A percentile compares a stretch with the other conserved stretches of the same genome.
phyloP scores from a whole-genome alignment of 2,797 vertebrate species.

The Setipinna tenuifilis region DNA sequence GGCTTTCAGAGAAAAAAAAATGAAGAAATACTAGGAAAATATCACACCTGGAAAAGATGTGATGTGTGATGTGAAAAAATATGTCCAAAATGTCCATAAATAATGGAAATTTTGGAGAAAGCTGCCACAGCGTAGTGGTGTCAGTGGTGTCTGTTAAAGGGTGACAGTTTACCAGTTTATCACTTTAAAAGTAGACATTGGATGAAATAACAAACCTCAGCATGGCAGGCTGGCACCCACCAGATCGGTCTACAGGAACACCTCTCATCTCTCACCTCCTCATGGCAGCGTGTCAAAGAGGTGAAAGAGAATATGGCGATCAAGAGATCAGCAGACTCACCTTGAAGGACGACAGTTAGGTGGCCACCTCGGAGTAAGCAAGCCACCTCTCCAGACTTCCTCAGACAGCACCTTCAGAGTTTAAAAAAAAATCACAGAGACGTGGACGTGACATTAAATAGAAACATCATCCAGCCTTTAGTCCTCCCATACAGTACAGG shows the following conservation, averaged over 20 bases:
- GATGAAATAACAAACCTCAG: constrained; percentile 16
- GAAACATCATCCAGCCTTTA: not conserved
- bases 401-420: constrained; percentile 83
- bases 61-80: not conserved
- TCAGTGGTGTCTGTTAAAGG: not conserved
- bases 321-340: constrained; percentile 72
- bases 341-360: constrained; percentile 90
- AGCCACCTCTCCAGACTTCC: constrained; percentile 85
- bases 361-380: constrained; percentile 81
- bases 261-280: not conserved
- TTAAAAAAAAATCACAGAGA: constrained; percentile 35
- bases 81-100: not conserved
- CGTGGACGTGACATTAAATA: not conserved
- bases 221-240: not conserved
- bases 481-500: not conserved
- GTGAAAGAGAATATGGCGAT: not conserved
- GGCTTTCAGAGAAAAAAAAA: not conserved
- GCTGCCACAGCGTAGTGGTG: not conserved
- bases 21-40: constrained; percentile 16
- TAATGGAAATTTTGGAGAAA: not conserved
- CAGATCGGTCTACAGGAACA: not conserved
- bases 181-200: not conserved
- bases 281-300: not conserved
- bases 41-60: not conserved
- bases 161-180: not conserved